These are phyloP conservation scores for Drosophila dives DNA, from an alignment of 2,888 invertebrate genomes.

Conservation along the genomic window DNA sequence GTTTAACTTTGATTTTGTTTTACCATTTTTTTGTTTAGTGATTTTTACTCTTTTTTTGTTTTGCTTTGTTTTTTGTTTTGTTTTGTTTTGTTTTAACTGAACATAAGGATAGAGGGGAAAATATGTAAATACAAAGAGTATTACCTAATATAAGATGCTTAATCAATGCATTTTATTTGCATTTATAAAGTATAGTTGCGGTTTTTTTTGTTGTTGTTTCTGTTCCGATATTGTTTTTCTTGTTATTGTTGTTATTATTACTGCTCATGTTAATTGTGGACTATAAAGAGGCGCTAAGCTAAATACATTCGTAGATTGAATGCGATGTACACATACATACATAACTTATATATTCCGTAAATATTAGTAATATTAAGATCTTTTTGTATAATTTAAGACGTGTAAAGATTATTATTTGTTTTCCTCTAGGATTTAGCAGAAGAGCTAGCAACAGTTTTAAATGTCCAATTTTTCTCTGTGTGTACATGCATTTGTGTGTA, in stretches of 20 bases:
- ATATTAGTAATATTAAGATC: constrained; percentile 79
- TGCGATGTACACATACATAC: constrained; percentile 49
- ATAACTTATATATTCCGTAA: constrained; percentile 70
- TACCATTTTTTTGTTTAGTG: constrained; percentile 74
- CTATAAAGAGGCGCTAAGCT: constrained; percentile 61
- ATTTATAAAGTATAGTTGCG: constrained; percentile 44
- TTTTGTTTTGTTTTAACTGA: constrained; percentile 68
- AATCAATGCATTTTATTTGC: constrained; percentile 44
- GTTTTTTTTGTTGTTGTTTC: constrained; percentile 36
- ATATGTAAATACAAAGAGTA: constrained; percentile 72
- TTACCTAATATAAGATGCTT: constrained; percentile 55
- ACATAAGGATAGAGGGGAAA: constrained; percentile 74
- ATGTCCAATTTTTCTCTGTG: constrained; percentile 31
- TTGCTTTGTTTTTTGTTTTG: constrained; percentile 50
- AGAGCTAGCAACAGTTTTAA: constrained; percentile 52
- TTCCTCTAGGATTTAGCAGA: constrained; percentile 41
- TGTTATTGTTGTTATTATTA: constrained; percentile 36
- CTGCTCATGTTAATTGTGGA: constrained; percentile 54
- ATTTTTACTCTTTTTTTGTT: constrained; percentile 42
- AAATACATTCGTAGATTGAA: constrained; percentile 60
- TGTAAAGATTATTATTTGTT: constrained; percentile 35
- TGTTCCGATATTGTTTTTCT: constrained; percentile 44
- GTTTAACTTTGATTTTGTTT: constrained; percentile 62
- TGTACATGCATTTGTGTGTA: constrained; percentile 4
- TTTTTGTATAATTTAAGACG: constrained; percentile 58